Conservation (phyloP, 2,797 vertebrate species). For the Triplophysa yarkandensis region DNA sequence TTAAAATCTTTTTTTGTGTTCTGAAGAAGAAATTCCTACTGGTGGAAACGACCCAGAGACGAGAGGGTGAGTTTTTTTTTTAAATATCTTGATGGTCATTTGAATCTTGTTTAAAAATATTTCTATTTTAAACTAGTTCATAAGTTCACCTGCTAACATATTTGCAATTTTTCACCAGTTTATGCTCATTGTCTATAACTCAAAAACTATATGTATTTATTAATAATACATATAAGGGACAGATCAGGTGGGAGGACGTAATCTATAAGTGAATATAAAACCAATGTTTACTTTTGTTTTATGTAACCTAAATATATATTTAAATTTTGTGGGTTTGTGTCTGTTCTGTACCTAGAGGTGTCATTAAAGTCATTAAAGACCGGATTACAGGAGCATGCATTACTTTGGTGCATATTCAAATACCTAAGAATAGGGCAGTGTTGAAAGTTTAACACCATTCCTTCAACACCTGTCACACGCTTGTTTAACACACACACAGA, state of each 20-base stretch:
- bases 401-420: conserved; percentile 46
- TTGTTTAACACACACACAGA: conserved; percentile 48
- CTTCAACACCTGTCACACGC: conserved; percentile 71
- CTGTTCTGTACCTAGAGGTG: conserved; percentile 8
- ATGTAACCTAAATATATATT: conserved; percentile 12
- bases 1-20: too few species aligned
- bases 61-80: too few species aligned
- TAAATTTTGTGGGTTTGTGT: conserved; percentile 48
- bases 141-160: background rate
- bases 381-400: conserved; percentile 42
- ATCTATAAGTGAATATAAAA: background rate
- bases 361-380: conserved; percentile 23
- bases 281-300: background rate
- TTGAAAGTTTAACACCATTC: conserved; percentile 77
- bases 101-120: too few species aligned
- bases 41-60: too few species aligned
- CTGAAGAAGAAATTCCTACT: too few species aligned
- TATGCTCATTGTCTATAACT: background rate
- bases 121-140: background rate
- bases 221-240: too few species aligned
- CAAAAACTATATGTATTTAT: too few species aligned
- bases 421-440: conserved; percentile 72
- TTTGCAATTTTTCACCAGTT: too few species aligned
- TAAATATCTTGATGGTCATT: too few species aligned
- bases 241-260: too few species aligned